Evolutionary conservation across 2,797 vertebrate species (phyloP).

Genomic region (Austrolebias charrua): DNA sequence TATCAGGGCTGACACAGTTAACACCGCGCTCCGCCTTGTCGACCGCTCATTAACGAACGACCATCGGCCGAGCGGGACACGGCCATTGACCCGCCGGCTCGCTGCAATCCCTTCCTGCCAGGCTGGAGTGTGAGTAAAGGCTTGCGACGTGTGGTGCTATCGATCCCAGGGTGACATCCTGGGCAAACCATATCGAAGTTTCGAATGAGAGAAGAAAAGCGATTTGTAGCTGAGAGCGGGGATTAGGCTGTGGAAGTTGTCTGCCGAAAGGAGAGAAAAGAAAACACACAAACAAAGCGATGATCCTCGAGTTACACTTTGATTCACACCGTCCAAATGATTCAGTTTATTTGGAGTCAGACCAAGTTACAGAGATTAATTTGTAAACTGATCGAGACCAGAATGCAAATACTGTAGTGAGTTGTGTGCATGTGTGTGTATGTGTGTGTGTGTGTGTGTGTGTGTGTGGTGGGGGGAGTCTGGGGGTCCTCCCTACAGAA

Average conservation of each 20-base stretch:
- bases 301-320: slow-evolving; percentile 15
- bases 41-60: slow-evolving; percentile 71
- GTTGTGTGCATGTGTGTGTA: no score
- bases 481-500: no score
- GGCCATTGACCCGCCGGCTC: slow-evolving; percentile 68
- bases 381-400: no score
- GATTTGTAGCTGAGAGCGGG: slow-evolving; percentile 1
- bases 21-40: slow-evolving; percentile 52
- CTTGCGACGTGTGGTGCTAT: slow-evolving; percentile 47
- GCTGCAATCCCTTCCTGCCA: slow-evolving; percentile 51
- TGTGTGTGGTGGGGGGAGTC: no score
- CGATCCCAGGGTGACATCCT: slow-evolving; percentile 50
- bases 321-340: slow-evolving; percentile 21
- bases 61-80: slow-evolving; percentile 60
- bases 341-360: slow-evolving; percentile 23
- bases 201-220: slow-evolving; percentile 1
- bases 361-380: slow-evolving; percentile 27
- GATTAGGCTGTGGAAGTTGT: not conserved
- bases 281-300: not conserved
- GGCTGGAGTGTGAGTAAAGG: slow-evolving; percentile 52
- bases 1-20: slow-evolving; percentile 68
- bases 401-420: no score
- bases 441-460: no score
- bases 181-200: slow-evolving; percentile 19
- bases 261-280: not conserved